Evolutionary conservation across 1,140 invertebrate species (phyloP).

Genomic region (Macrobrachium nipponense): DNA sequence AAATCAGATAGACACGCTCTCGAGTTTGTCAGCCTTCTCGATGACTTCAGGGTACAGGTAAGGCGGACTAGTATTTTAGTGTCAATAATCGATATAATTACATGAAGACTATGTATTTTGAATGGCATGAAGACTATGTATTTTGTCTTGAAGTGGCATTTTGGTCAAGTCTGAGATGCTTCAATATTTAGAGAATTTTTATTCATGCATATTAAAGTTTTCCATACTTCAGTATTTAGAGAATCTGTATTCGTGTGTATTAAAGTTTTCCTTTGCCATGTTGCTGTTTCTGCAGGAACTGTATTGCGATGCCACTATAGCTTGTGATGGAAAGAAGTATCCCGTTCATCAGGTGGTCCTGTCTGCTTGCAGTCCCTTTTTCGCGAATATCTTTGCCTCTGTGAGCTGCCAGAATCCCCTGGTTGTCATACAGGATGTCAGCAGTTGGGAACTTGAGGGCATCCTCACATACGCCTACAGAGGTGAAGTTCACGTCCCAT

Average conservation of each 20-base stretch:
- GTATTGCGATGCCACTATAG: constrained; percentile 47
- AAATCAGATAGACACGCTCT: constrained; percentile 9
- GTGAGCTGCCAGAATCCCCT: constrained; percentile 18
- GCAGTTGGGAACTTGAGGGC: too few relatives aligned
- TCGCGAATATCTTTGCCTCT: constrained; percentile 27
- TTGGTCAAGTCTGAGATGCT: not conserved
- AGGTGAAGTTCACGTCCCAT: too few relatives aligned
- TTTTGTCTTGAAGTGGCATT: not conserved
- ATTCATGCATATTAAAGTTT: not conserved
- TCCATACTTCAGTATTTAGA: not conserved
- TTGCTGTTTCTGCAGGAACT: constrained; percentile 33
- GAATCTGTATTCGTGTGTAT: not conserved
- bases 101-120: not conserved
- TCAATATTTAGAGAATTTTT: too few relatives aligned
- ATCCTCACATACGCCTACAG: too few relatives aligned
- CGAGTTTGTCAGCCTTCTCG: constrained; percentile 15
- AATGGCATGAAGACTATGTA: not conserved
- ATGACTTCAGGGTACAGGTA: constrained; percentile 28
- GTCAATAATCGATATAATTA: too few relatives aligned
- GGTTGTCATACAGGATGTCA: too few relatives aligned
- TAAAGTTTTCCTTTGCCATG: not conserved
- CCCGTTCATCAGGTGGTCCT: constrained; percentile 38
- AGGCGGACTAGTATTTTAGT: not conserved
- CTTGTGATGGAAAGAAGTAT: constrained; percentile 35
- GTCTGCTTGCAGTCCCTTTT: constrained; percentile 41